Base-by-base conservation (phyloP, 2,888 invertebrate genomes). In the Hoplodrina blanda region DNA sequence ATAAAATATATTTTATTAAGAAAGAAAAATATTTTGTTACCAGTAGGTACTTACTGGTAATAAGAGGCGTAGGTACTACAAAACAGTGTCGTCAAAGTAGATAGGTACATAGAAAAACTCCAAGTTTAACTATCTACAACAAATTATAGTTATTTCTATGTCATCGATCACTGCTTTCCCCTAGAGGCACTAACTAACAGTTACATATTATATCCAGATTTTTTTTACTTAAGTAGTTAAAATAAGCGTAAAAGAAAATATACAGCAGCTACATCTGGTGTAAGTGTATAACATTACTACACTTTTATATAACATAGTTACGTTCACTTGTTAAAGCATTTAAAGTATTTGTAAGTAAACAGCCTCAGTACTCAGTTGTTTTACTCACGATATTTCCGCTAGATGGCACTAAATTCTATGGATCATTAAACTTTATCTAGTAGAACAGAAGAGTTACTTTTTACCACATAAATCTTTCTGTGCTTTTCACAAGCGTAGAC, bases 251-350 rank as follows among this genome's bases (percentile, higher is more conserved):
- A 25, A 44, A 30, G 33, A 30, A n/a, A 61, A 56, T 33, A n/a
- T 41, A 30, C 13, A 44, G 10, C 57, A 33, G 56, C 76, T 70
- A 73, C 83, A 83, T 83, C 83, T 83, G 17, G 50, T 20, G 78
- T 56, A 49, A 56, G 10, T 63, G 71, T 0, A 33, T 15, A 69
- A 75, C 19, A 67, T 55, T 62, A 70, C 19, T 57, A 46, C 13
- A 52, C 33, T 62, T 69, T 11, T 53, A 62, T 10, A 13, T 41
- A 67, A 59, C 55, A 20, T 10, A 15, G 10, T 59, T 30, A 33
- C 63, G 19, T 55, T 81, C 60, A 73, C 67, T 76, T 62, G 10
- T n/a, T n/a, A n/a, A 30, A 66, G 25, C 20, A 55, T 33, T 30
- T 25, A 44, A 11, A 25, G 7, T 46, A n/a, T 50, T 46, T 44